phyloP scores from a whole-genome alignment of 2,888 invertebrate species.

The Hirtodrosophila confusa region DNA sequence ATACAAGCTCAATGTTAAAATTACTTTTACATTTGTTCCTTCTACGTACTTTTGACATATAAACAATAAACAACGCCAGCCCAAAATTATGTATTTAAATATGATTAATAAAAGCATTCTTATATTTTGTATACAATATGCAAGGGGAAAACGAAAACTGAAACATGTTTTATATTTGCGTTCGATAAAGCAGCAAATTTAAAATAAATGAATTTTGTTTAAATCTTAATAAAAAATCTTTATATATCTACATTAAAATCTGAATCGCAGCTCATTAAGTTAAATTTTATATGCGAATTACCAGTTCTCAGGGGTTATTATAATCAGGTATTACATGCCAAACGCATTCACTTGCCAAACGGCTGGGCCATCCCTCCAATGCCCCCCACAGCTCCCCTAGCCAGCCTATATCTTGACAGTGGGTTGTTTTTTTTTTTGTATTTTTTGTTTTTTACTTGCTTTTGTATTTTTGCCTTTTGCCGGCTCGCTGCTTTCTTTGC shows the following conservation, averaged over 20 bases:
- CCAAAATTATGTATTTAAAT: too few species aligned
- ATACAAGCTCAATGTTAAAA: too few species aligned
- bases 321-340: constrained; percentile 31
- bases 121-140: too few species aligned
- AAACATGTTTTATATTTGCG: too few species aligned
- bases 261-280: constrained; percentile 12
- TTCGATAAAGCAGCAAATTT: too few species aligned
- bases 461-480: constrained; percentile 58
- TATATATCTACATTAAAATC: constrained; percentile 8
- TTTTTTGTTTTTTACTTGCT: constrained; percentile 33
- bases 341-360: constrained; percentile 44
- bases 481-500: constrained; percentile 74
- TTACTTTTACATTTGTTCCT: too few species aligned
- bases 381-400: background rate
- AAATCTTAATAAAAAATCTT: constrained; percentile 7
- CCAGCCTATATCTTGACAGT: constrained; percentile 5
- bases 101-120: too few species aligned
- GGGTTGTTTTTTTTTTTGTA: constrained; percentile 30
- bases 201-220: background rate
- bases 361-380: constrained; percentile 27
- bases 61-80: too few species aligned
- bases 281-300: constrained; percentile 30
- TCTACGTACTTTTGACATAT: too few species aligned
- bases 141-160: too few species aligned
- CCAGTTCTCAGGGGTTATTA: constrained; percentile 30